These are phyloP conservation scores for Eurois occulta DNA, from an alignment of 2,888 invertebrate genomes.

Conservation along the genomic window DNA sequence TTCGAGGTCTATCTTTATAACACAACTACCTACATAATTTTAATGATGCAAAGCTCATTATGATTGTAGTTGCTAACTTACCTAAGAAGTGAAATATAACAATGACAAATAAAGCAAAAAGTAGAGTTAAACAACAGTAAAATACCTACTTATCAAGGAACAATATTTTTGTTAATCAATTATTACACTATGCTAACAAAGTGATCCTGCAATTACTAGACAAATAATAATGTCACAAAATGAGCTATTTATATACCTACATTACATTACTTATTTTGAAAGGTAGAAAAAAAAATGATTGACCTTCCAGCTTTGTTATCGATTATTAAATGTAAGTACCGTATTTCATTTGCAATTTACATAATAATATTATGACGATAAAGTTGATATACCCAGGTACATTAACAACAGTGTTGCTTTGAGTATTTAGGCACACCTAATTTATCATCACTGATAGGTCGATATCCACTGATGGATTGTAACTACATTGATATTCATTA, in stretches of 20 bases:
- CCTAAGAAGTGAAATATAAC: slow-evolving; percentile 2
- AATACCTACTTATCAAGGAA: neutral
- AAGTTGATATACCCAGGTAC: slow-evolving; percentile 11
- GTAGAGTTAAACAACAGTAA: neutral
- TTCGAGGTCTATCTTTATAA: slow-evolving; percentile 19
- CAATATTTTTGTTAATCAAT: neutral
- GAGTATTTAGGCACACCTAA: slow-evolving; percentile 41
- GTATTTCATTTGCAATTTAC: slow-evolving; percentile 38
- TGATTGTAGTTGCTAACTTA: slow-evolving; percentile 25
- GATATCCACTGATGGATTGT: slow-evolving; percentile 42
- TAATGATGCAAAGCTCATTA: slow-evolving; percentile 21
- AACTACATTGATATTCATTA: slow-evolving; percentile 28
- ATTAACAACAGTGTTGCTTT: slow-evolving; percentile 22
- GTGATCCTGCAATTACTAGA: neutral
- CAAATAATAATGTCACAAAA: neutral
- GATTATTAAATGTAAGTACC: slow-evolving; percentile 19
- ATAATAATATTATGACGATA: slow-evolving; percentile 57
- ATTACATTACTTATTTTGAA: neutral
- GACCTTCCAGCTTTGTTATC: neutral
- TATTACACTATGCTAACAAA: neutral
- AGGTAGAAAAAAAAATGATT: neutral
- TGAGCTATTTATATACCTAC: too few relatives aligned
- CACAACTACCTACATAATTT: slow-evolving; percentile 11
- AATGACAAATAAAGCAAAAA: slow-evolving; percentile 28
- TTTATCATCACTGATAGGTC: slow-evolving; percentile 49